phyloP scores from a whole-genome alignment of 2,113 vertebrate species.

The Canis aureus region DNA sequence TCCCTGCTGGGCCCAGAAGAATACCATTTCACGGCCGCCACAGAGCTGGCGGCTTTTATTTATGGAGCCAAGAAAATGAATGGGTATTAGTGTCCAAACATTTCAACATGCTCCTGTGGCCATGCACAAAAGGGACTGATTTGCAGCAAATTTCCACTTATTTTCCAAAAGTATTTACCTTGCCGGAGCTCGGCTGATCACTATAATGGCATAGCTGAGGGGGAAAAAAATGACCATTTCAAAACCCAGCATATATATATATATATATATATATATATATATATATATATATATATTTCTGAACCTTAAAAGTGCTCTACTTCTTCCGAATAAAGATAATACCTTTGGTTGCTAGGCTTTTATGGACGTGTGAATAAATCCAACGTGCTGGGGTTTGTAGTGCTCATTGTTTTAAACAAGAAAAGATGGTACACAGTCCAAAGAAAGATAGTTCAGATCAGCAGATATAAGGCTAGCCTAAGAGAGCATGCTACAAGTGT shows the following conservation, averaged over 20 bases:
- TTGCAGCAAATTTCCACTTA: conserved; percentile 99
- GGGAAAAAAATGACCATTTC: conserved; percentile 88
- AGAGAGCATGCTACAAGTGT: not conserved
- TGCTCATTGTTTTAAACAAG: conserved; percentile 68
- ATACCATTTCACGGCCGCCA: conserved; percentile 99
- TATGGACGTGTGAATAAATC: conserved; percentile 83
- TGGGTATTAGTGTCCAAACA: conserved; percentile 99
- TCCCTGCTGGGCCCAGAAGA: conserved; percentile 99
- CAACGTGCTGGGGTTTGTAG: not conserved
- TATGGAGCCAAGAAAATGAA: conserved; percentile 99
- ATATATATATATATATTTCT: conserved; percentile 78
- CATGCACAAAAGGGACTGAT: conserved; percentile 99
- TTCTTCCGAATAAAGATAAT: conserved; percentile 87
- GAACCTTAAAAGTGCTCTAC: conserved; percentile 85
- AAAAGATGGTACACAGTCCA: conserved; percentile 64
- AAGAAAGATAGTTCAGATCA: conserved; percentile 57
- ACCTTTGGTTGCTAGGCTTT: conserved; percentile 83
- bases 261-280: conserved; percentile 75
- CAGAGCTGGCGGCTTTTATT: conserved; percentile 99
- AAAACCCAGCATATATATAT: conserved; percentile 80
- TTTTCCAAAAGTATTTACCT: conserved; percentile 98
- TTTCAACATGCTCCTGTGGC: conserved; percentile 99
- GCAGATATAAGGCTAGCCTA: not conserved
- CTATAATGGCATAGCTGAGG: conserved; percentile 89
- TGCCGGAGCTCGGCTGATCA: conserved; percentile 90